phyloP scores from a whole-genome alignment of 2,888 invertebrate species.

The Emesis furor region DNA sequence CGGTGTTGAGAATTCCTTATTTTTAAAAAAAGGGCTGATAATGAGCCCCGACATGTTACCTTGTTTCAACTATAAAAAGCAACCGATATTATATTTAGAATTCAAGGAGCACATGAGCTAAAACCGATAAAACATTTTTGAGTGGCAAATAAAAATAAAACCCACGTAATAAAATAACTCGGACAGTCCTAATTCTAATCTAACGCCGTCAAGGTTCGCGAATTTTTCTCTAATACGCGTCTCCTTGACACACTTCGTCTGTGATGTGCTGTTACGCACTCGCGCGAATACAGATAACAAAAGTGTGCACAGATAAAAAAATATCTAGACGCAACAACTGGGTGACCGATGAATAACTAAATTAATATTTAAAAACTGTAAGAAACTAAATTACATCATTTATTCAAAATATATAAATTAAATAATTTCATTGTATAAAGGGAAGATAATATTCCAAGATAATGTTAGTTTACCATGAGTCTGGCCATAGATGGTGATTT shows the following conservation, averaged over 20 bases:
- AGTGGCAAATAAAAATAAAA: conserved; percentile 69
- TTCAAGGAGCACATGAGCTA: conserved; percentile 40
- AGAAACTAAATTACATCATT: neutral
- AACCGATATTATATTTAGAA: conserved; percentile 41
- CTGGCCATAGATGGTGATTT: too few relatives aligned
- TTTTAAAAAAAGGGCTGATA: too few relatives aligned
- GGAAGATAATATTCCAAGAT: too few relatives aligned
- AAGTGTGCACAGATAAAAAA: conserved; percentile 34
- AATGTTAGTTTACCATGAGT: too few relatives aligned
- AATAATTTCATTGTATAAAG: neutral
- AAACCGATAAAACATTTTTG: conserved; percentile 54
- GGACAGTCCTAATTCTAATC: conserved; percentile 88
- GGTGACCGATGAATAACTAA: neutral
- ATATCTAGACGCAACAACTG: conserved; percentile 17
- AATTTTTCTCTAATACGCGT: conserved; percentile 87
- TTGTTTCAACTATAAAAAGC: neutral
- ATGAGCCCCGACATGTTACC: neutral
- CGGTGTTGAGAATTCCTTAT: too few relatives aligned
- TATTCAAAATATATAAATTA: neutral
- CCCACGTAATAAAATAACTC: conserved; percentile 81
- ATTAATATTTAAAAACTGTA: neutral
- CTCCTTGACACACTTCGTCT: conserved; percentile 87
- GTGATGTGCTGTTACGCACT: conserved; percentile 81
- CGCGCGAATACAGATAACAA: conserved; percentile 80
- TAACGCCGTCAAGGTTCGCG: conserved; percentile 85